Evolutionary conservation across 2,888 invertebrate genomes (phyloP).

Genomic region (Trissonchulus latispiculum): DNA sequence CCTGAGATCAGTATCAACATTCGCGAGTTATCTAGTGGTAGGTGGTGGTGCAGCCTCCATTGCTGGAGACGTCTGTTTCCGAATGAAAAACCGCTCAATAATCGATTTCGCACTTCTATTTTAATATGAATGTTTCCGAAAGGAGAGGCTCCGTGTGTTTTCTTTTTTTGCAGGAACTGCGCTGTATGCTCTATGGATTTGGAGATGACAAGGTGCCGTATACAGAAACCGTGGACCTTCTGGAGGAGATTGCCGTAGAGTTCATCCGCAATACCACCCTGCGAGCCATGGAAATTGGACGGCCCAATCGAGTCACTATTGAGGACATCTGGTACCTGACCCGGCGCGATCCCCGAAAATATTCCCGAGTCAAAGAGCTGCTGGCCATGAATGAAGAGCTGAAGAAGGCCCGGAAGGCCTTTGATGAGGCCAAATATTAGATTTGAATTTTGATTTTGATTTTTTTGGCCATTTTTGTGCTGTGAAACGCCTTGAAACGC

Average conservation of each 20-base stretch:
- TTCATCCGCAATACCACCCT: slow-evolving; percentile 55
- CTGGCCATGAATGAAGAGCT: slow-evolving; percentile 97
- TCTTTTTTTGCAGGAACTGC: slow-evolving; percentile 49
- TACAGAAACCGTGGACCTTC: slow-evolving; percentile 90
- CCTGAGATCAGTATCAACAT: too few relatives aligned
- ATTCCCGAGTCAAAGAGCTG: slow-evolving; percentile 89
- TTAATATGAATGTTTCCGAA: too few relatives aligned
- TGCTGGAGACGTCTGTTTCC: too few relatives aligned
- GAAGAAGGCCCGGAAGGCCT: slow-evolving; percentile 95
- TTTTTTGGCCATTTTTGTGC: too few relatives aligned
- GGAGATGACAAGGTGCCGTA: slow-evolving; percentile 98
- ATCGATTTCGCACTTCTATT: too few relatives aligned
- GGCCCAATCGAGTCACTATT: slow-evolving; percentile 75
- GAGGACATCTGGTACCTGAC: slow-evolving; percentile 95
- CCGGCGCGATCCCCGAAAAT: slow-evolving; percentile 88
- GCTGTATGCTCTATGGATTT: slow-evolving; percentile 99
- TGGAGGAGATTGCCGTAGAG: slow-evolving; percentile 94
- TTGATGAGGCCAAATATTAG: slow-evolving; percentile 82
- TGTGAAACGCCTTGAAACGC: too few relatives aligned
- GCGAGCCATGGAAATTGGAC: slow-evolving; percentile 81
- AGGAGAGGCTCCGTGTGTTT: too few relatives aligned
- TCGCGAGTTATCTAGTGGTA: too few relatives aligned
- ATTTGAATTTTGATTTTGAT: too few relatives aligned
- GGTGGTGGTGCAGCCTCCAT: too few relatives aligned
- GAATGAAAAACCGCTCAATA: too few relatives aligned